Evolutionary conservation across 2,113 vertebrate species (phyloP), one percentile per base, ranked within the genome.

Genomic region (Gallinago media): DNA sequence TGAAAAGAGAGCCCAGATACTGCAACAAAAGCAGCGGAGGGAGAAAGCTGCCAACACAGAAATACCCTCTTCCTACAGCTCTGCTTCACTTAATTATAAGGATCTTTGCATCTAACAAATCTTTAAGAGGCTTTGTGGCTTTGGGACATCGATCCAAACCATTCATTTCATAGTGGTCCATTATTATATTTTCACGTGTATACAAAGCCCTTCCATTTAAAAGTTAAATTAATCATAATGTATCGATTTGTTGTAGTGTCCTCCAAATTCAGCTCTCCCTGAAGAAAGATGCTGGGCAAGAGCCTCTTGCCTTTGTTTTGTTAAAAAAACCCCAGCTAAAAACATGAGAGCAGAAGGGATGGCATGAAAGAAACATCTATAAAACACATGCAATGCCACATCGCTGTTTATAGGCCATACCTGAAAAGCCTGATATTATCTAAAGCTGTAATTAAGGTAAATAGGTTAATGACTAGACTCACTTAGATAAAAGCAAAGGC

Each of bases 371-470:
- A 74, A 54, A 49, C 59, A 12, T 65, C 59, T 31, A 66, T 58
- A 58, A 78, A 78, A 54, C 55, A 59, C 36, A 56, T 3, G 31
- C 49, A 20, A 20, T 21, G 38, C 34, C 12, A 7, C 67, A 27
- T 16, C 0, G 2, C 50, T 65, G 31, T 50, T 83, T 61, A 70
- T 5, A 91, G 38, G 56, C 38, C 27, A 23, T 31, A 95, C 22
- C 78, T 65, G 54, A 90, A 95, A 83, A 85, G 62, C 31, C 29
- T 54, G 72, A n/a, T 72, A 18, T 62, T 73, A 82, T 83, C 83
- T 71, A 79, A 65, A 93, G 91, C 87, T 71, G 52, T 75, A 87
- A 95, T 84, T 93, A 88, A 79, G 32, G 73, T 79, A 84, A 88
- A 79, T 66, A 70, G 73, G 44, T 84, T 95, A 90, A 79, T 84